Percentiles rank a stretch among this genome's conserved stretches.
Evolutionary conservation across 2,113 vertebrate genomes (phyloP).

Genomic region (Marmota monax): DNA sequence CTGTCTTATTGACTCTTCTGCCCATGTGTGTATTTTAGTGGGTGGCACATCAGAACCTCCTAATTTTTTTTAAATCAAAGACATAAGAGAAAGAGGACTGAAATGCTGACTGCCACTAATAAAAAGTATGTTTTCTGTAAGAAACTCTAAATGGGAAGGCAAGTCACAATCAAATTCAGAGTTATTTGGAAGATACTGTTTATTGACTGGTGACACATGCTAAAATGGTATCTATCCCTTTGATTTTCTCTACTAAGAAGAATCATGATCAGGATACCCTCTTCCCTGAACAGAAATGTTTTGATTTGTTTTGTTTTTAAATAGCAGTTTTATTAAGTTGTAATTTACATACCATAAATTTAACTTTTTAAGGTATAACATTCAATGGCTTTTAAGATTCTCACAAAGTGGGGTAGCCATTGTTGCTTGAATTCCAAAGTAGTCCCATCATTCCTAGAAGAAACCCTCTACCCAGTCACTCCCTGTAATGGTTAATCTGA

Average conservation of each 20-base stretch:
- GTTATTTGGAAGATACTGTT: background rate
- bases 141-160: background rate
- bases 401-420: background rate
- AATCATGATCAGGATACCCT: background rate
- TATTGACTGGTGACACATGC: background rate
- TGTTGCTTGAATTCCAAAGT: background rate
- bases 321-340: conserved; percentile 1
- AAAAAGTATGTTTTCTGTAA: background rate
- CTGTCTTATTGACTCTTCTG: background rate
- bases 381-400: background rate
- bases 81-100: background rate
- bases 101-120: background rate
- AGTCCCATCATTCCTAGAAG: background rate
- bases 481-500: too few relatives aligned
- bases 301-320: background rate
- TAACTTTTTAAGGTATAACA: background rate
- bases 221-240: background rate
- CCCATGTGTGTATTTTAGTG: background rate
- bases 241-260: background rate
- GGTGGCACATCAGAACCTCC: background rate
- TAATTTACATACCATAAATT: background rate
- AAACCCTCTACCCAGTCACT: background rate
- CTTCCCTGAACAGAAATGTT: background rate
- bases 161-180: background rate
- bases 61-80: background rate